These are phyloP conservation scores for Echinops telfairi DNA, from an alignment of 2,113 vertebrate genomes.

Conservation along the genomic window DNA sequence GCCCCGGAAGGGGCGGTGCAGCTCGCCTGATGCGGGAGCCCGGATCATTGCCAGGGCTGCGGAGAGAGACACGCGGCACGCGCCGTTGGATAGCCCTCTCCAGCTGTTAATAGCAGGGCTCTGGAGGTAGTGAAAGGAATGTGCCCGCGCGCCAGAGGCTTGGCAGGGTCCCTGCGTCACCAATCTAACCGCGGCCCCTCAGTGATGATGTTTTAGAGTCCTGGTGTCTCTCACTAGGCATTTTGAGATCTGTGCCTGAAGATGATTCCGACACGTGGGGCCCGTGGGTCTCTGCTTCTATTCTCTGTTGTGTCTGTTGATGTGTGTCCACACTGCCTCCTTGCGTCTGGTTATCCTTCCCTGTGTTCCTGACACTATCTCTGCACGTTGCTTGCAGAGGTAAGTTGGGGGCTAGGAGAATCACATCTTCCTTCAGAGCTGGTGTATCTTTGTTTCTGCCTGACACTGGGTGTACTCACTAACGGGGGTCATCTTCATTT, in stretches of 20 bases:
- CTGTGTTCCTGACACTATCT: neutral
- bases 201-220: neutral
- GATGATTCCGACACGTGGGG: neutral
- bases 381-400: neutral
- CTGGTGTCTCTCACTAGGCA: neutral
- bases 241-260: neutral
- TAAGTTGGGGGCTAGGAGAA: neutral
- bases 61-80: too few relatives aligned
- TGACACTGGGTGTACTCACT: neutral
- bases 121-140: neutral
- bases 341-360: neutral
- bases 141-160: neutral
- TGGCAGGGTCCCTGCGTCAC: neutral
- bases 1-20: neutral
- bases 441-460: neutral
- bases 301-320: constrained; percentile 21
- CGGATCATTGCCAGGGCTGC: neutral
- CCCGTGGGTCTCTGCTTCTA: neutral
- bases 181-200: neutral
- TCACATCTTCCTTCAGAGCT: neutral
- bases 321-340: neutral
- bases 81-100: neutral
- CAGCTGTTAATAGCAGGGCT: too few relatives aligned
- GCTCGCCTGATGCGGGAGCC: neutral
- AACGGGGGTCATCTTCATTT: neutral